Conservation (phyloP, 2,797 vertebrate genomes). For the Melanotaenia nigrans region DNA sequence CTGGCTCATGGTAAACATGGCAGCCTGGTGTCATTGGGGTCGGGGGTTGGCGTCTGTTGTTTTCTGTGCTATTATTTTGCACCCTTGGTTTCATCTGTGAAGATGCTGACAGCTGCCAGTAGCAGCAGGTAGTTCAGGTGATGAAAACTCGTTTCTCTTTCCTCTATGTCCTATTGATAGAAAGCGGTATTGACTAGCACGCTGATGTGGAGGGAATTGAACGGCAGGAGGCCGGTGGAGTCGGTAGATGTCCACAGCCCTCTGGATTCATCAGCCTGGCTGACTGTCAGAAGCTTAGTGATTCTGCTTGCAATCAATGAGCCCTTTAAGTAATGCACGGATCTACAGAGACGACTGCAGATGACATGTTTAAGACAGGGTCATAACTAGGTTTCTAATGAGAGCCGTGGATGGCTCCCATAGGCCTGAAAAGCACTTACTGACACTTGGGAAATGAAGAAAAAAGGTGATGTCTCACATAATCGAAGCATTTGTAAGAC, state of each 20-base stretch:
- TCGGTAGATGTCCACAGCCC: conserved; percentile 48
- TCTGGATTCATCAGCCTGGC: conserved; percentile 60
- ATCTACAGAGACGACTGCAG: conserved; percentile 39
- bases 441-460: conserved; percentile 54
- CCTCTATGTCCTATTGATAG: conserved; percentile 56
- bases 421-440: conserved; percentile 62
- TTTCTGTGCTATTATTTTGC: conserved; percentile 23
- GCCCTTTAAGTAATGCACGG: conserved; percentile 66
- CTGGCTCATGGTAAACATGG: conserved; percentile 16
- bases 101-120: conserved; percentile 52
- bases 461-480: conserved; percentile 57
- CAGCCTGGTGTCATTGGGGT: conserved; percentile 6
- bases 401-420: conserved; percentile 49
- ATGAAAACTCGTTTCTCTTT: conserved; percentile 53
- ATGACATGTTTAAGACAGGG: conserved; percentile 68
- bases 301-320: conserved; percentile 70
- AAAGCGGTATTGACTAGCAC: conserved; percentile 60
- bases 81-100: conserved; percentile 35
- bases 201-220: conserved; percentile 63
- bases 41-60: neutral
- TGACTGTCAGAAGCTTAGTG: conserved; percentile 59
- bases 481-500: conserved; percentile 69
- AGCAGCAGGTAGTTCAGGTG: conserved; percentile 46
- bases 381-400: conserved; percentile 66
- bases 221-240: conserved; percentile 46